Conservation (phyloP, 2,888 invertebrate genomes). For the Alviniconcha strummeri region DNA sequence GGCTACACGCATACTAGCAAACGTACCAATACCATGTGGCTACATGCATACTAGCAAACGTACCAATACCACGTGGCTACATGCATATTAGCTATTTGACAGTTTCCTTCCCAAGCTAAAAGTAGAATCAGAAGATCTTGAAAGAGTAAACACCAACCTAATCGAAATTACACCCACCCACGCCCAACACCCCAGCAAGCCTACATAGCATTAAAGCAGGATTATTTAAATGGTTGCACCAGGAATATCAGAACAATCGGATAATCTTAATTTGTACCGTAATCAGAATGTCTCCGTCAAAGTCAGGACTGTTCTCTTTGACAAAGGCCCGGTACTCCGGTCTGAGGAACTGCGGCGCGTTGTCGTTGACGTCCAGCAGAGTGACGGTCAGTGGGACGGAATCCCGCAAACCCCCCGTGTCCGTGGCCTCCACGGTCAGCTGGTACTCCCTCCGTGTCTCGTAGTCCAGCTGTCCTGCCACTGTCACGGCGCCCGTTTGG, state of each 20-base stretch:
- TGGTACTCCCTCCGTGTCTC: constrained; percentile 87
- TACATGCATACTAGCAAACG: too few relatives aligned
- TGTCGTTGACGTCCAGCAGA: constrained; percentile 61
- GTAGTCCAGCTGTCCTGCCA: constrained; percentile 79
- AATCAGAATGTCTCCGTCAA: not conserved
- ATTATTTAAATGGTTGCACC: not conserved
- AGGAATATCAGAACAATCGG: not conserved
- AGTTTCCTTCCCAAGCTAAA: too few relatives aligned
- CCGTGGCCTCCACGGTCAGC: constrained; percentile 85
- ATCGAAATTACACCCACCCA: too few relatives aligned
- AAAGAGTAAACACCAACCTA: too few relatives aligned
- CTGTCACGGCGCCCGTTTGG: not conserved
- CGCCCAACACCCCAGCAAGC: too few relatives aligned
- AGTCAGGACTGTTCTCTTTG: not conserved
- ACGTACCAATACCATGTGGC: too few relatives aligned
- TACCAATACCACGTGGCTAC: too few relatives aligned
- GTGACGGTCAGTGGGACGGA: constrained; percentile 49
- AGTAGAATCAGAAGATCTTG: too few relatives aligned
- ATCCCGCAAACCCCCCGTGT: constrained; percentile 80
- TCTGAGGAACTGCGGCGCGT: constrained; percentile 44
- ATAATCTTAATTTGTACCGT: not conserved
- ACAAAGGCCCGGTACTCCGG: constrained; percentile 16
- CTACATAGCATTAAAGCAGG: not conserved
- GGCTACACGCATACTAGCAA: too few relatives aligned
- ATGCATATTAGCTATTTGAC: too few relatives aligned